Conservation (phyloP, 2,888 invertebrate genomes). For the Cryptophagus acutangulus region DNA sequence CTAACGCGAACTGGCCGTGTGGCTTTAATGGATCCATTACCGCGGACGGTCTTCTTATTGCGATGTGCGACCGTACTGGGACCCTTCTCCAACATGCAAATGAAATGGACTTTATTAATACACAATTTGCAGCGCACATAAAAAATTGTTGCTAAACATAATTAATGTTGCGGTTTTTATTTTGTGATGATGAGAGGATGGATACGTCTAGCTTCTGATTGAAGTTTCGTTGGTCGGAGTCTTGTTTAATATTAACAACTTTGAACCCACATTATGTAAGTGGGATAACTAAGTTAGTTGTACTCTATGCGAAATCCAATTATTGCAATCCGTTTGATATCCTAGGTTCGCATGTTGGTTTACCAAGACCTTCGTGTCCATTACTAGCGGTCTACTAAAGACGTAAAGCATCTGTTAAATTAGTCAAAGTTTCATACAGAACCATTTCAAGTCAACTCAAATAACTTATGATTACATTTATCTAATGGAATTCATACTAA, state of each 20-base stretch:
- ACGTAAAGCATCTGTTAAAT: too few species aligned
- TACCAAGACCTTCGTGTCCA: too few species aligned
- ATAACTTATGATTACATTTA: too few species aligned
- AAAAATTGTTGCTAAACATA: too few species aligned
- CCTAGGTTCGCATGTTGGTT: too few species aligned
- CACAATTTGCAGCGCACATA: conserved; percentile 36
- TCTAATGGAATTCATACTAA: too few species aligned
- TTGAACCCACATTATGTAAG: conserved; percentile 25
- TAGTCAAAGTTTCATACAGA: too few species aligned
- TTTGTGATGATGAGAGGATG: too few species aligned
- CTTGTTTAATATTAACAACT: conserved; percentile 28
- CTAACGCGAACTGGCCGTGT: conserved; percentile 31
- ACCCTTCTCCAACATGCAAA: conserved; percentile 39
- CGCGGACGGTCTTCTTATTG: conserved; percentile 37
- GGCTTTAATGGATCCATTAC: conserved; percentile 45
- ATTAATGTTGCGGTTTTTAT: too few species aligned
- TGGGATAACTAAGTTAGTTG: conserved; percentile 19
- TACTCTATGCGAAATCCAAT: conserved; percentile 4
- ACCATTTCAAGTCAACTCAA: too few species aligned
- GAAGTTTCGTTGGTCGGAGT: conserved; percentile 13
- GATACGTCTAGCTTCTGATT: too few species aligned
- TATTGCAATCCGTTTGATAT: conserved; percentile 6
- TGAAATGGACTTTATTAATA: conserved; percentile 41
- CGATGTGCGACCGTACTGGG: conserved; percentile 35
- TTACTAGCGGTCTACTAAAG: too few species aligned